Evolutionary conservation across 1,140 invertebrate genomes (phyloP).

Genomic region (Pogonognathellus flavescens): DNA sequence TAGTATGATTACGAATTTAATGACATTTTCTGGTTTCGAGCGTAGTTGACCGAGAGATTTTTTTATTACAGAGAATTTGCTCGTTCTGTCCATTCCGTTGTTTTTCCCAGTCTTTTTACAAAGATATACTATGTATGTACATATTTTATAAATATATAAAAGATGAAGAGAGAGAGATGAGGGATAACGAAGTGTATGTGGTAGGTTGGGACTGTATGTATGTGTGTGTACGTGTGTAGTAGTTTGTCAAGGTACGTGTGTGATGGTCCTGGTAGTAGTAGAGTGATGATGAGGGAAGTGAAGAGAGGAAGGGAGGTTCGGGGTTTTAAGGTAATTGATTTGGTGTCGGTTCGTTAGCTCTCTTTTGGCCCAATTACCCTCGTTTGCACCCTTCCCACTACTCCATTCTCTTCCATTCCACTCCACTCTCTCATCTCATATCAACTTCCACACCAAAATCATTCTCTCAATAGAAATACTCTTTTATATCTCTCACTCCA

Average conservation of each 20-base stretch:
- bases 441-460: not conserved
- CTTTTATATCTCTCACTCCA: not conserved
- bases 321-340: slow-evolving; percentile 68
- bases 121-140: too few species aligned
- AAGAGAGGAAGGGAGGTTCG: slow-evolving; percentile 53
- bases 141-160: too few species aligned
- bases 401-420: slow-evolving; percentile 52
- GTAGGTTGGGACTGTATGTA: not conserved
- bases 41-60: too few species aligned
- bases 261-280: not conserved
- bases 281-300: slow-evolving; percentile 49
- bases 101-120: not conserved
- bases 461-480: not conserved
- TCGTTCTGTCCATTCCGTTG: not conserved
- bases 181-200: not conserved
- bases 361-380: slow-evolving; percentile 68
- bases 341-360: slow-evolving; percentile 67
- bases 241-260: not conserved
- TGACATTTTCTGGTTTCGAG: too few species aligned
- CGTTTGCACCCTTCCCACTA: slow-evolving; percentile 66
- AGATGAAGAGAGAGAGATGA: not conserved
- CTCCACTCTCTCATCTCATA: slow-evolving; percentile 36
- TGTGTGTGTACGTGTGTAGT: not conserved
- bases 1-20: too few species aligned
- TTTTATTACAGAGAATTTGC: too few species aligned